These are phyloP conservation scores for Myiozetetes cayanensis DNA, from an alignment of 2,113 vertebrate genomes.

Conservation along the genomic window DNA sequence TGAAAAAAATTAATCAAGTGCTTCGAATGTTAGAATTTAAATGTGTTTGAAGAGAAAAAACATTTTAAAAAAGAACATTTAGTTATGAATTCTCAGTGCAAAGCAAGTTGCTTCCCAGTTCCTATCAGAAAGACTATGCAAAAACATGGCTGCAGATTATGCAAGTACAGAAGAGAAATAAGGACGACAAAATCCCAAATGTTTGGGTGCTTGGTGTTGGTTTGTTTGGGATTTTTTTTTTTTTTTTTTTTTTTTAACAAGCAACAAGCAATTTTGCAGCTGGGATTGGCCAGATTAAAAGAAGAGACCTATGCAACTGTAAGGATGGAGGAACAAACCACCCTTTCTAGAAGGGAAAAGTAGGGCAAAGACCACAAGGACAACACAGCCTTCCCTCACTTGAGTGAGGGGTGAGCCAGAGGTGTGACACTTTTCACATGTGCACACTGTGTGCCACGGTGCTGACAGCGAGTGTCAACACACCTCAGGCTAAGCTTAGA, in stretches of 20 bases:
- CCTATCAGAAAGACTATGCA: neutral
- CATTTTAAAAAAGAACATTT: neutral
- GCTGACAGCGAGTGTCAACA: neutral
- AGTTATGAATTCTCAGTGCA: neutral
- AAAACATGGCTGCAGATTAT: neutral
- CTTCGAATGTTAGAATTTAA: constrained; percentile 2
- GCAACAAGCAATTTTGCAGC: neutral
- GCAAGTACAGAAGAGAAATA: neutral
- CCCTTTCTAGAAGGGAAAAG: neutral
- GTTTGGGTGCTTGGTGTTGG: neutral
- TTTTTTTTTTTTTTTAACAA: neutral
- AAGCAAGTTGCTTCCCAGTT: neutral
- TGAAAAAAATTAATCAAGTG: neutral
- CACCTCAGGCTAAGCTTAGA: neutral
- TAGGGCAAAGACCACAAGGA: neutral
- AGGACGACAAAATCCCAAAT: neutral
- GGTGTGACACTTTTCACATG: neutral
- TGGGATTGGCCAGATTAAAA: neutral
- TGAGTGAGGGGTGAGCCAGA: neutral
- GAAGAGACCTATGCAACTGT: neutral
- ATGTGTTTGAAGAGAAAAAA: constrained; percentile 22
- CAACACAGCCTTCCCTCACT: neutral
- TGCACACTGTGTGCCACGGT: neutral
- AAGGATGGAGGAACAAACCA: neutral
- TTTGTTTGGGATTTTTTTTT: too few species aligned